Evolutionary conservation across 2,113 vertebrate genomes (phyloP).

Genomic region (Halichoerus grypus): DNA sequence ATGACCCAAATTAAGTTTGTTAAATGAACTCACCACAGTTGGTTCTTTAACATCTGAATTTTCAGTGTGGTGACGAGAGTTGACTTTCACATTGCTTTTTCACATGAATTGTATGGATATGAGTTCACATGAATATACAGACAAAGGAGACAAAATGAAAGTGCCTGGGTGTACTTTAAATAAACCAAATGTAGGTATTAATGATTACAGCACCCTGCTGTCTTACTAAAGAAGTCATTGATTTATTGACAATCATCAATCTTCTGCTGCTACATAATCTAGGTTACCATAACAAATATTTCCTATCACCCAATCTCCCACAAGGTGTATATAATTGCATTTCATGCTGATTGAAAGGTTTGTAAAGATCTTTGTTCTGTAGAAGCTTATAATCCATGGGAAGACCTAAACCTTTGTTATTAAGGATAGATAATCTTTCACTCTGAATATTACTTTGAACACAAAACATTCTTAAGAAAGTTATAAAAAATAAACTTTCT

Average conservation of each 20-base stretch:
- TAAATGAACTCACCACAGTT: neutral
- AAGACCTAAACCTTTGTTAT: neutral
- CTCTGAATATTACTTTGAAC: neutral
- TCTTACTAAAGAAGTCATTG: neutral
- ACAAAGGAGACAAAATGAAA: neutral
- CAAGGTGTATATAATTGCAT: neutral
- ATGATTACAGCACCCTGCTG: neutral
- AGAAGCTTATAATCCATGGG: neutral
- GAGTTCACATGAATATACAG: neutral
- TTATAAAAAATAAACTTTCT: neutral
- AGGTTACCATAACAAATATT: neutral
- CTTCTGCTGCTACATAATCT: neutral
- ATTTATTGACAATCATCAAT: neutral
- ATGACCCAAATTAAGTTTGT: neutral
- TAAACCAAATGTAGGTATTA: neutral
- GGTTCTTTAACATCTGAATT: neutral
- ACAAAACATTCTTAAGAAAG: neutral
- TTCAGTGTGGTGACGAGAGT: neutral
- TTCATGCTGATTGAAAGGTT: neutral
- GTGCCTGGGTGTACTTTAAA: neutral
- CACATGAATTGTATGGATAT: neutral
- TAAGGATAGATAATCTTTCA: neutral
- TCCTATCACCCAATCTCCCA: neutral
- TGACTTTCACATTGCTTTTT: neutral
- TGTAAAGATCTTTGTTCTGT: neutral